Evolutionary conservation across 2,797 vertebrate genomes (phyloP).

Genomic region (Prunella strophiata): DNA sequence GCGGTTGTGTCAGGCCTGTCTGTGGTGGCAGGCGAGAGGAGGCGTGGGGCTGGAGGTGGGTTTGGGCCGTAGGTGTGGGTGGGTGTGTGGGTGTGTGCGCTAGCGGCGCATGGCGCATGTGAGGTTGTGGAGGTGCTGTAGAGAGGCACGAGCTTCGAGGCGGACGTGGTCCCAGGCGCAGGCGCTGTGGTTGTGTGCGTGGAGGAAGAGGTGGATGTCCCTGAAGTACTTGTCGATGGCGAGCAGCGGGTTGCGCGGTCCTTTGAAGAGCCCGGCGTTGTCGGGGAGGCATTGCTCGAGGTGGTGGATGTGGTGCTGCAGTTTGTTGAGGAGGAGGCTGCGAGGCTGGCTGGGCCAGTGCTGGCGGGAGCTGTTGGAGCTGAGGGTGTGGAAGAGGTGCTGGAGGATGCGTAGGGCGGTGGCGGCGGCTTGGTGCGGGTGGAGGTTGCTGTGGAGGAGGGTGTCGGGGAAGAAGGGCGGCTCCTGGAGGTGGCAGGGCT

Average conservation of each 20-base stretch:
- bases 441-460: background rate
- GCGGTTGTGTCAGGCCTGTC: too few relatives aligned
- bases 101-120: background rate
- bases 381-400: background rate
- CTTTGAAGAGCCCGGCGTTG: rapidly evolving
- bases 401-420: too few relatives aligned
- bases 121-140: background rate
- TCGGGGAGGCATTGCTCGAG: background rate
- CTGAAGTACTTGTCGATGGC: background rate
- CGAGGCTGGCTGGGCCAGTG: background rate
- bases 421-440: too few relatives aligned
- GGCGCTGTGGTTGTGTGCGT: background rate
- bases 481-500: background rate
- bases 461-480: background rate
- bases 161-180: conserved; percentile 3
- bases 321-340: background rate
- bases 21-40: too few relatives aligned
- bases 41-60: background rate
- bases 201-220: background rate
- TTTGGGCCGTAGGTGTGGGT: background rate
- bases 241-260: background rate
- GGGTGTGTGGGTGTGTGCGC: background rate
- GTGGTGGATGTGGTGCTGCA: background rate
- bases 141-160: background rate
- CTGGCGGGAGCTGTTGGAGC: rapidly evolving